Conservation (phyloP, 30 jellyfish, hydroid and myxozoan genomes). For the Clytia hemisphaerica region DNA sequence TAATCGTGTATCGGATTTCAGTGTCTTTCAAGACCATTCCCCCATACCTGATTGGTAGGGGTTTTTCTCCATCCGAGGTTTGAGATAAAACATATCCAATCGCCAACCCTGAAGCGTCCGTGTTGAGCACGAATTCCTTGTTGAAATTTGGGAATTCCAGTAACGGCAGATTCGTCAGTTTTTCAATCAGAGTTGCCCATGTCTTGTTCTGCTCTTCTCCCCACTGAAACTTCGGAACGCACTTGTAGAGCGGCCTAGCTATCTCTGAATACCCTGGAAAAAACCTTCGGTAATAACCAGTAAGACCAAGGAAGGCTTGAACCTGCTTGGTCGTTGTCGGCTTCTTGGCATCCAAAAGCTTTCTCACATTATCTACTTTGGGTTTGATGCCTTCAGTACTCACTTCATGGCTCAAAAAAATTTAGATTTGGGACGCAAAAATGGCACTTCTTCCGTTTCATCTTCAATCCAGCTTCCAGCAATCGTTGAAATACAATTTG, state of each 20-base stretch:
- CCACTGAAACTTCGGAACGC: too few relatives aligned
- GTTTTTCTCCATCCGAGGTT: too few relatives aligned
- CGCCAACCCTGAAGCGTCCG: too few relatives aligned
- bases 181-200: neutral
- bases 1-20: too few relatives aligned
- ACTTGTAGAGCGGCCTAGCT: too few relatives aligned
- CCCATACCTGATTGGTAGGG: too few relatives aligned
- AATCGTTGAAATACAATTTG: constrained; percentile 28
- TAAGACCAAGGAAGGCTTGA: neutral
- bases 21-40: too few relatives aligned
- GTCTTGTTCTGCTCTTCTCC: constrained; percentile 12
- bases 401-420: constrained; percentile 30
- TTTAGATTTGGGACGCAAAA: constrained; percentile 2
- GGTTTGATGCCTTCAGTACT: constrained; percentile 29
- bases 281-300: neutral
- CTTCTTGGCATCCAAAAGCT: constrained; percentile 1
- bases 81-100: too few relatives aligned
- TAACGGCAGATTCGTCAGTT: too few relatives aligned
- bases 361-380: constrained; percentile 13
- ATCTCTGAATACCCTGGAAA: neutral
- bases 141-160: too few relatives aligned
- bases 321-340: neutral
- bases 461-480: constrained; percentile 27
- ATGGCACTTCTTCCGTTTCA: too few relatives aligned
- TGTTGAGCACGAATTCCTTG: too few relatives aligned